Percentiles rank a stretch among this genome's conserved stretches.
phyloP scores from a whole-genome alignment of 2,113 vertebrate genomes.

The Eulemur rufifrons region DNA sequence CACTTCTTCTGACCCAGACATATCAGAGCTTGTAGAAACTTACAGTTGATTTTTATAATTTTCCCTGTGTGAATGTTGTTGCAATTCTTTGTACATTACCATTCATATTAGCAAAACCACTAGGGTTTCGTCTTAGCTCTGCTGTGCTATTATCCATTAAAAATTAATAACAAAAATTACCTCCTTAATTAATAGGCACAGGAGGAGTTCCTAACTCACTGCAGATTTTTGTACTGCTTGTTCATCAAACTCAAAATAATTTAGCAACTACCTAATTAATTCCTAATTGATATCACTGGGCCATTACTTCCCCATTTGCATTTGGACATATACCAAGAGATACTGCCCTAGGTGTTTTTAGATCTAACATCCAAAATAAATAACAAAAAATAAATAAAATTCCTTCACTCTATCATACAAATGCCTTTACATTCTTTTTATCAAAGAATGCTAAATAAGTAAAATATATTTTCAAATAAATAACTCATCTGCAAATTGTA shows the following conservation, averaged over 20 bases:
- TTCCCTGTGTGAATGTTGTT: conserved; percentile 9
- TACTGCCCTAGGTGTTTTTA: conserved; percentile 46
- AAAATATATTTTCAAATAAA: background rate
- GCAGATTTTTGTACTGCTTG: conserved; percentile 72
- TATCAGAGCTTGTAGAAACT: background rate
- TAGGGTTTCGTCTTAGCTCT: conserved; percentile 60
- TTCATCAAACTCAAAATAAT: conserved; percentile 81
- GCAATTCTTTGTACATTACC: conserved; percentile 32
- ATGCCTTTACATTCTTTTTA: background rate
- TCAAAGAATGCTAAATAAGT: conserved; percentile 9
- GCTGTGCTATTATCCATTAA: conserved; percentile 65
- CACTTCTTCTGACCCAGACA: background rate
- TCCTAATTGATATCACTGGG: conserved; percentile 78
- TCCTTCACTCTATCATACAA: background rate
- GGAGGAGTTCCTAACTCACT: conserved; percentile 75
- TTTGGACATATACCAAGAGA: conserved; percentile 61
- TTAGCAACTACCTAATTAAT: conserved; percentile 80
- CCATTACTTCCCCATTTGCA: conserved; percentile 72
- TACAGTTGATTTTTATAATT: background rate
- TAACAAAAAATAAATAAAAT: background rate
- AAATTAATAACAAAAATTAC: conserved; percentile 83
- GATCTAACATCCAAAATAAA: background rate
- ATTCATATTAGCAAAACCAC: conserved; percentile 55
- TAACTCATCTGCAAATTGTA: background rate
- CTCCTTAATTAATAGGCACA: conserved; percentile 81